Base-by-base conservation (phyloP, 2,113 vertebrate genomes). In the Cyanistes caeruleus region DNA sequence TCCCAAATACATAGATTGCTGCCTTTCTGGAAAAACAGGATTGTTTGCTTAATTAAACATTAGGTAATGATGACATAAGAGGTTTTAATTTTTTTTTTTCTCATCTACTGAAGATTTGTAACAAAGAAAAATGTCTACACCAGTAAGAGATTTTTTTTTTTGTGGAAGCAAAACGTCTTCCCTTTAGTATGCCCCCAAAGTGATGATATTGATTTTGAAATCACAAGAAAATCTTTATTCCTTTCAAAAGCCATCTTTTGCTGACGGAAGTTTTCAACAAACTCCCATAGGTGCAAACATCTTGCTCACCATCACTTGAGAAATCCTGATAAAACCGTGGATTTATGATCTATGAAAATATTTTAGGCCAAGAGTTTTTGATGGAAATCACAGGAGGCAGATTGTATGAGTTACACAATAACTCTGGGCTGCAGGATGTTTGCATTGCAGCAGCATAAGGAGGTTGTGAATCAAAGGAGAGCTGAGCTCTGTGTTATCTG, bases 321-420 rank as follows among this genome's bases (percentile, higher is more conserved):
- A 93, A 90, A 87, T 86, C 51, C 17, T 2, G 63, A 79, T 90
- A 91, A 97, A 95, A 90, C 55, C 30, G 6, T 74, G 55, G 72
- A 90, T 97, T 91, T 94, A 85, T 87, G 78, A 70, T 76, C 70
- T 85, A 51, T 48, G 46, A 84, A 75, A 93, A 93, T 85, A 67
- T 94, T 91, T 87, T 37, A 65, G 87, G 72, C 90, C 55, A n/a
- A 74, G 74, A 77, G 87, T 69, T 94, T 89, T 83, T 91, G 93
- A 96, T 88, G 91, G 82, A 79, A 95, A 94, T 96, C 87, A 48
- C 85, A 80, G 84, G 81, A 95, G 94, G 70, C 70, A 87, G 85
- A 58, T 48, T 23, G 5, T 65, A 65, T 1, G 7, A 83, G 84
- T 74, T 90, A 73, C 74, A 94, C 82, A 76, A 5, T 90, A 91